Conservation (phyloP, 2,888 invertebrate genomes). For the Eutolmus rufibarbis region DNA sequence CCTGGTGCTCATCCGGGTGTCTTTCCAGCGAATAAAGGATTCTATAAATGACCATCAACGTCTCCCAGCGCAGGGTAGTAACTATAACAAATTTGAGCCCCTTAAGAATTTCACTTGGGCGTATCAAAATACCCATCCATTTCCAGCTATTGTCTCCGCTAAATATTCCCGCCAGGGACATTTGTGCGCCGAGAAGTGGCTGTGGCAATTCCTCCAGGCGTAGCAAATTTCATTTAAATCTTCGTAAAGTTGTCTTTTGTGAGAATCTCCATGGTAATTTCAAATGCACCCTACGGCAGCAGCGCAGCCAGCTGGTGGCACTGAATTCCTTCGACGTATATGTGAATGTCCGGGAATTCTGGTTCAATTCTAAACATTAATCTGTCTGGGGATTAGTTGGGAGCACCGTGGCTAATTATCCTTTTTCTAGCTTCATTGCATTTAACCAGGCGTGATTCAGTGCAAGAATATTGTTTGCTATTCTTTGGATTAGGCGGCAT, state of each 20-base stretch:
- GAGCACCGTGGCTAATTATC: background rate
- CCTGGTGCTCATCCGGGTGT: constrained; percentile 7
- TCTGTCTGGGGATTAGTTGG: background rate
- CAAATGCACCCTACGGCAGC: background rate
- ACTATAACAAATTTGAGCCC: background rate
- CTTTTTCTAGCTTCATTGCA: background rate
- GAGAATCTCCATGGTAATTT: background rate
- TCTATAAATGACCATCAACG: background rate
- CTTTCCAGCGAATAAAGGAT: background rate
- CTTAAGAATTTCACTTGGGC: constrained; percentile 12
- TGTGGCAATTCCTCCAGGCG: background rate
- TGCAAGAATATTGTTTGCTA: background rate
- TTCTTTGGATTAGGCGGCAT: background rate
- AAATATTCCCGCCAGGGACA: constrained; percentile 5
- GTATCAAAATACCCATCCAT: constrained; percentile 19
- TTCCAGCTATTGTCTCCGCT: background rate
- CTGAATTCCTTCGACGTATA: background rate
- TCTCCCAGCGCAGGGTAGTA: background rate
- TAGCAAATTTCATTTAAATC: constrained; percentile 24
- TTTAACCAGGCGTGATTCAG: background rate
- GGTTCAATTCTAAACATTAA: background rate
- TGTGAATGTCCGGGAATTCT: background rate
- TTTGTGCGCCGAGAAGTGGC: background rate
- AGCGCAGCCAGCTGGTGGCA: background rate
- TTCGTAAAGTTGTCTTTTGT: background rate